Conservation (phyloP, 2,113 vertebrate genomes). For the Nothocercus nigrocapillus region DNA sequence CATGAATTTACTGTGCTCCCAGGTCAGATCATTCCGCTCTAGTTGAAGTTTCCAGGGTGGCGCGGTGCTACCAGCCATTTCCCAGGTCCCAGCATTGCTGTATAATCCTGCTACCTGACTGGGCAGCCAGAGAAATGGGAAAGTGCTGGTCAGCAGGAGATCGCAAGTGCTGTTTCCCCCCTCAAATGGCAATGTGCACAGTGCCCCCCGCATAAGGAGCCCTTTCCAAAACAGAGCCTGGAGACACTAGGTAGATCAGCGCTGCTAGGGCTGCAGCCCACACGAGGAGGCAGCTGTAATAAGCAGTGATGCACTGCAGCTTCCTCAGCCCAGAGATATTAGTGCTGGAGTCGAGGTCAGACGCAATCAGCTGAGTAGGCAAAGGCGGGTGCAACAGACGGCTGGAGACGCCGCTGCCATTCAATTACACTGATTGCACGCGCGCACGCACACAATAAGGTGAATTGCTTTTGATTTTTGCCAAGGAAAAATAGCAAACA, state of each 20-base stretch:
- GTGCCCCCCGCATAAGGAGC: background rate
- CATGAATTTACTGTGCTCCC: background rate
- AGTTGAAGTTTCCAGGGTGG: background rate
- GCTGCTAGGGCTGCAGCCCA: background rate
- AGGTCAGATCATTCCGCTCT: background rate
- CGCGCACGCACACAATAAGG: background rate
- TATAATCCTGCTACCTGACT: background rate
- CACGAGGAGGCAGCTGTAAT: background rate
- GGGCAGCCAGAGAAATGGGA: background rate
- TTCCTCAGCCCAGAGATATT: accelerated
- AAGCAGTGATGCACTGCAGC: background rate
- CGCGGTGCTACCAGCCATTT: accelerated
- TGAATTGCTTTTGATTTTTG: background rate
- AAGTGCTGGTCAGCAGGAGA: background rate
- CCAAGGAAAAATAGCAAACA: background rate
- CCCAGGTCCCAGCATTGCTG: background rate
- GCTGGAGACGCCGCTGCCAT: background rate
- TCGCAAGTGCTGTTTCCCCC: accelerated
- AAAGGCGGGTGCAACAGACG: background rate
- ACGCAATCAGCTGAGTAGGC: conserved; percentile 3
- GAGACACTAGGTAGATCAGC: background rate
- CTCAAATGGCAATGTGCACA: accelerated
- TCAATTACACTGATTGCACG: conserved; percentile 7
- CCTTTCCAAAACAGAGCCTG: background rate
- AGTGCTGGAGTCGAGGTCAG: background rate